A percentile compares a stretch with the other conserved stretches of the same genome.
These are phyloP conservation scores for Poeciliopsis turrubarensis DNA, from an alignment of 2,113 vertebrate genomes.

Conservation along the genomic window DNA sequence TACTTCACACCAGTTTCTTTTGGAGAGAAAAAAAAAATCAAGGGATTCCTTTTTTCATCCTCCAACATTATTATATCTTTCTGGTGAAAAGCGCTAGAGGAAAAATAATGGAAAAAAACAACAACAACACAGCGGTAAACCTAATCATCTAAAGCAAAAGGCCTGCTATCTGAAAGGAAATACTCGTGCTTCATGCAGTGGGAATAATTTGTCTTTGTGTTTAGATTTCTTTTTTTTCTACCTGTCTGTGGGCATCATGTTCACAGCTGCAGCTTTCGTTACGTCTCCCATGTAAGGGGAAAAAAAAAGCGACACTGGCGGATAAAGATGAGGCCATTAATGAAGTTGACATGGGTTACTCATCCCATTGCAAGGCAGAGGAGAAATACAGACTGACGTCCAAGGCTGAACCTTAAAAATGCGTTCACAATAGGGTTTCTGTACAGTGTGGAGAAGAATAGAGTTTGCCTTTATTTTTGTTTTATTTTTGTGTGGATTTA, in stretches of 20 bases:
- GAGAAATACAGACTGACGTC: background rate
- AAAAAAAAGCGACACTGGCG: slow-evolving; percentile 38
- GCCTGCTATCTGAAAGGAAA: slow-evolving; percentile 43
- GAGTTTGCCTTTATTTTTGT: background rate
- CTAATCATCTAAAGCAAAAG: slow-evolving; percentile 38
- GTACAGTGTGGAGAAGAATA: background rate
- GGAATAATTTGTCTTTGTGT: slow-evolving; percentile 33
- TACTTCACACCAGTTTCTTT: slow-evolving; percentile 10
- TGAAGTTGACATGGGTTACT: slow-evolving; percentile 8
- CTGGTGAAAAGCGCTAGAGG: slow-evolving; percentile 20
- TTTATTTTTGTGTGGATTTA: too few relatives aligned
- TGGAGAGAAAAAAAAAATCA: slow-evolving; percentile 9
- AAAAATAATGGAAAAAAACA: background rate
- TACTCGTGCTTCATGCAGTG: slow-evolving; percentile 40
- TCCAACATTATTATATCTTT: slow-evolving; percentile 31
- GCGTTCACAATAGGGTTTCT: background rate
- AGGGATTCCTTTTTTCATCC: slow-evolving; percentile 36
- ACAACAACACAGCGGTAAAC: slow-evolving; percentile 3
- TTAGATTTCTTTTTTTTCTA: slow-evolving; percentile 23
- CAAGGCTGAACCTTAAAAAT: background rate
- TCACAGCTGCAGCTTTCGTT: slow-evolving; percentile 33
- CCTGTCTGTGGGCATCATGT: slow-evolving; percentile 10
- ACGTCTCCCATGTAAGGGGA: slow-evolving; percentile 43
- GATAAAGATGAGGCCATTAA: slow-evolving; percentile 27
- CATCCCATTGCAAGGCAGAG: background rate